phyloP scores from a whole-genome alignment of 2,113 vertebrate species.

The Motacilla alba region DNA sequence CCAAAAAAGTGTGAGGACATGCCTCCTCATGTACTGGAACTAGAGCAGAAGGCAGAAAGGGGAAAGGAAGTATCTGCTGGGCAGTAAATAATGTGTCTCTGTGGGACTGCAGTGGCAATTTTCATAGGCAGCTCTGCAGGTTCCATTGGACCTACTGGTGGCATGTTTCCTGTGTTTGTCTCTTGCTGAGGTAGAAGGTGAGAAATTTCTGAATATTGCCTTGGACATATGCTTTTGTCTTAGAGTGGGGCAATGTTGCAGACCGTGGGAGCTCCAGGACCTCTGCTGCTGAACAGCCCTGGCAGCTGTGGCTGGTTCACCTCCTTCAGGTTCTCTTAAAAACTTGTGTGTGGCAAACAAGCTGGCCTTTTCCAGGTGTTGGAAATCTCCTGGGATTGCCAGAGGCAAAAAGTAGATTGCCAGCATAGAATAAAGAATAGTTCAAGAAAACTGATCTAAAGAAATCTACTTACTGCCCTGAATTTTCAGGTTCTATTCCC shows the following conservation, averaged over 20 bases:
- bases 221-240: neutral
- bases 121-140: neutral
- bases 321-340: neutral
- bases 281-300: neutral
- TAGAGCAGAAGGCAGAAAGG: neutral
- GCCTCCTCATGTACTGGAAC: neutral
- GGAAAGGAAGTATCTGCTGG: neutral
- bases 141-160: neutral
- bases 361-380: neutral
- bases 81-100: neutral
- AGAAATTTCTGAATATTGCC: neutral
- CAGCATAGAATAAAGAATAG: neutral
- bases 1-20: neutral
- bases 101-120: neutral
- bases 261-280: neutral
- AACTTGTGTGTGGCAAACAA: neutral
- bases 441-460: neutral
- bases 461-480: neutral
- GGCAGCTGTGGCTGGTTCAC: rapidly evolving
- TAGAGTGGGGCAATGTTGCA: neutral
- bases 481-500: neutral
- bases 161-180: neutral
- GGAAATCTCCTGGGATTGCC: neutral
- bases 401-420: neutral
- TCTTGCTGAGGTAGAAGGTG: neutral